Percentiles rank a stretch among this genome's conserved stretches.
Conservation (phyloP, 2,797 vertebrate genomes). For the Rhadinocentrus ornatus region DNA sequence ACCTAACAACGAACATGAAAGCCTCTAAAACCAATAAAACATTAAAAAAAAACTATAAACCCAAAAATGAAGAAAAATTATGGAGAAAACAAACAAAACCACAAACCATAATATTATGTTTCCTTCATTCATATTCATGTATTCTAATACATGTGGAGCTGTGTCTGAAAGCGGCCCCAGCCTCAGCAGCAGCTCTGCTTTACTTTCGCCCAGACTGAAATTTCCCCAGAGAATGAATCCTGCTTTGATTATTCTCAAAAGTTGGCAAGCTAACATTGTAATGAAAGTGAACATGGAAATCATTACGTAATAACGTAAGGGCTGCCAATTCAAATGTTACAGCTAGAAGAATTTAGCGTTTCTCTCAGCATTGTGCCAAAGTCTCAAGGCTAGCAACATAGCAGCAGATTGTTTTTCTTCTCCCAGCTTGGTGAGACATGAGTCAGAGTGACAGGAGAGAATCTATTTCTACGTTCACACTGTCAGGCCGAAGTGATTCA, state of each 20-base stretch:
- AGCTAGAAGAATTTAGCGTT: not conserved
- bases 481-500: not conserved
- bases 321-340: not conserved
- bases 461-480: not conserved
- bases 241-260: not conserved
- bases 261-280: not conserved
- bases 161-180: not conserved
- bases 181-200: not conserved
- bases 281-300: not conserved
- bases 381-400: not conserved
- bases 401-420: not conserved
- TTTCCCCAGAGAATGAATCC: not conserved
- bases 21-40: too few relatives aligned
- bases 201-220: not conserved
- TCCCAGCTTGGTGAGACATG: not conserved
- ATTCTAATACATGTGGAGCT: not conserved
- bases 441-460: not conserved
- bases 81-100: not conserved
- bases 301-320: not conserved
- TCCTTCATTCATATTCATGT: conserved; percentile 1
- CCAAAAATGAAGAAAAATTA: not conserved
- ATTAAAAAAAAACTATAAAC: too few relatives aligned
- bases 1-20: too few relatives aligned
- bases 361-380: not conserved
- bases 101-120: not conserved